Evolutionary conservation across 2,888 invertebrate genomes (phyloP), one percentile per base, ranked within the genome.

Genomic region (Chloroclysta siterata): DNA sequence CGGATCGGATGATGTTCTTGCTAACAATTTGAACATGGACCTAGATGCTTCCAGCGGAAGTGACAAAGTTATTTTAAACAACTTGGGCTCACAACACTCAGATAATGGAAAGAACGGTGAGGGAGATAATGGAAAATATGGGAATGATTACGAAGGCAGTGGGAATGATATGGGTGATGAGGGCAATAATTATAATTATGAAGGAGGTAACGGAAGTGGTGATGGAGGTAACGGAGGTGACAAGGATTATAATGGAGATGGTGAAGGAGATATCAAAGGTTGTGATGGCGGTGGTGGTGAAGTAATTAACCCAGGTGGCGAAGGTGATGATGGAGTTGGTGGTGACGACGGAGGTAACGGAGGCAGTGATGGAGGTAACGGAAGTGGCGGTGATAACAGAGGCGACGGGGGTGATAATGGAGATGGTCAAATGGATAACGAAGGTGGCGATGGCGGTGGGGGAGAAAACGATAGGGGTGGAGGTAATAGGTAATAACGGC

Each of bases 201-300:
- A 14, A 7, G 44, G 28, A 3, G n/a, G 13, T 6, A 28, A 29
- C 7, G 28, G 28, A 13, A n/a, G 28, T 29, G n/a, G n/a, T n/a
- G 48, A 28, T n/a, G n/a, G n/a, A n/a, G n/a, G n/a, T 13, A 47
- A 47, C 28, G 47, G 28, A 48, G n/a, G 13, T 48, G 13, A n/a
- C 22, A n/a, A 28, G 5, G 13, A n/a, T n/a, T 0, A 22, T 28
- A 13, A 11, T 15, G 48, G 48, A 48, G 48, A 5, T 28, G 28
- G 13, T 48, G 28, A 13, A n/a, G 28, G n/a, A 6, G 15, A 13
- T 5, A 28, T n/a, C 5, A 13, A 11, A 48, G 28, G 28, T 11
- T 13, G 2, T 4, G 11, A 46, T 8, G 17, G 17, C 3, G 46
- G 10, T 11, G 10, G 46, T 4, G 17, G 15, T 0, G 17, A 10